Base-by-base conservation (phyloP, 2,888 invertebrate species). In the Volucella zonaria region DNA sequence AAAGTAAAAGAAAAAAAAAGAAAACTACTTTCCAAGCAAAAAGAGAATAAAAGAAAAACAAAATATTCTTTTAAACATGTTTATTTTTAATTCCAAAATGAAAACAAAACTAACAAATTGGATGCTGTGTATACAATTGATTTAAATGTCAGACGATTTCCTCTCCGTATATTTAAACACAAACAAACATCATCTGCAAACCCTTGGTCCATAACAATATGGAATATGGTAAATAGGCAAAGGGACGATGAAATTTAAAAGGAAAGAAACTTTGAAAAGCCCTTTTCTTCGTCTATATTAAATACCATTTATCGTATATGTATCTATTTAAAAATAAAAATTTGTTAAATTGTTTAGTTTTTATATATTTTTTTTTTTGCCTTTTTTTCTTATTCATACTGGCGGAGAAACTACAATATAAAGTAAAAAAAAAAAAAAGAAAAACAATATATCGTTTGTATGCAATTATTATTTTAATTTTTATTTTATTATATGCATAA, bases 21-120 rank as follows among this genome's bases (percentile, higher is more conserved):
- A 62, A n/a, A 59, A 62, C 45, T 47, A 47, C 43, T 78, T 78
- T 70, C 70, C 62, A 78, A 64, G 15, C 23, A 67, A 54, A 64
- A 71, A 74, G 31, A n/a, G 68, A 73, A 59, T 56, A 78, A 49
- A 66, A 66, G 62, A 64, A 75, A 51, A 67, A 54, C 61, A 45
- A 68, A 81, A 71, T 75, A 79, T 83, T 83, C 79, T 83, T 83
- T 70, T 79, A 79, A 81, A 79, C 31, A 83, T 49, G 75, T 83
- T 79, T 79, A 79, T 76, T 83, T n/a, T 83, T 79, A 66, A 79
- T 78, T 78, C 61, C 52, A 51, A 62, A 67, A 49, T 45, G 45
- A 45, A 23, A 18, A 76, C 38, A 47, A 38, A 14, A 31, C 31
- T 31, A 31, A 6, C 31, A 31, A 31, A 67, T 77, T 61, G 66